These are phyloP conservation scores for Todus mexicanus DNA, from an alignment of 2,797 vertebrate species.

Conservation along the genomic window DNA sequence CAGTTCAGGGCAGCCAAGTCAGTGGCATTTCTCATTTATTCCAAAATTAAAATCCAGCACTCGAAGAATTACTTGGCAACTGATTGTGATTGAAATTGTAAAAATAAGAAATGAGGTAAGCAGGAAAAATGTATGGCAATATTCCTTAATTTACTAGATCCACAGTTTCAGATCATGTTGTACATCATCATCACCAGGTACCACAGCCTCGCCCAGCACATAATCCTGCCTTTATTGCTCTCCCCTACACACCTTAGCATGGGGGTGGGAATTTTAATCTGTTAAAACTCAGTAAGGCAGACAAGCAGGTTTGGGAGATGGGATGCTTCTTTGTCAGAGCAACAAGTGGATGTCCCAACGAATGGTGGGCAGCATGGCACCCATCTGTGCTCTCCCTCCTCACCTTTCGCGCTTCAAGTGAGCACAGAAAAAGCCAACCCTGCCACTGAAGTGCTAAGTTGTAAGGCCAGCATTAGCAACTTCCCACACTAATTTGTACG, in stretches of 20 bases:
- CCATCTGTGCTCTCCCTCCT: neutral
- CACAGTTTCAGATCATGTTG: neutral
- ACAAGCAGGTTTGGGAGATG: neutral
- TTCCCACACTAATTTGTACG: constrained; percentile 32
- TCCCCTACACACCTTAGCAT: neutral
- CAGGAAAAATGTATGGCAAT: accelerated
- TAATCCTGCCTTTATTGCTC: neutral
- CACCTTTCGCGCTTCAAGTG: accelerated
- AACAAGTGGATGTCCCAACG: accelerated
- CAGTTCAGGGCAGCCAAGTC: neutral
- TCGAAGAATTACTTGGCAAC: neutral
- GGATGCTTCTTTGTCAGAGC: neutral
- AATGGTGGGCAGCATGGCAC: accelerated
- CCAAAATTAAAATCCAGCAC: neutral
- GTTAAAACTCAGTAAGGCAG: neutral
- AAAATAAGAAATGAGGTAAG: neutral
- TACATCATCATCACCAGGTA: neutral
- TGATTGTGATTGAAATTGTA: neutral
- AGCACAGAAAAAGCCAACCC: accelerated
- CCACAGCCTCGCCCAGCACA: neutral
- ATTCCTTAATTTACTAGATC: neutral
- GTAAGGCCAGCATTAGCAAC: neutral
- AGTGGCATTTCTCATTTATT: neutral
- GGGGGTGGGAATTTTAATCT: neutral
- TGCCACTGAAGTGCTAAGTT: neutral